Base-by-base conservation (phyloP, 1,140 invertebrate genomes). In the Drosophila punjabiensis region DNA sequence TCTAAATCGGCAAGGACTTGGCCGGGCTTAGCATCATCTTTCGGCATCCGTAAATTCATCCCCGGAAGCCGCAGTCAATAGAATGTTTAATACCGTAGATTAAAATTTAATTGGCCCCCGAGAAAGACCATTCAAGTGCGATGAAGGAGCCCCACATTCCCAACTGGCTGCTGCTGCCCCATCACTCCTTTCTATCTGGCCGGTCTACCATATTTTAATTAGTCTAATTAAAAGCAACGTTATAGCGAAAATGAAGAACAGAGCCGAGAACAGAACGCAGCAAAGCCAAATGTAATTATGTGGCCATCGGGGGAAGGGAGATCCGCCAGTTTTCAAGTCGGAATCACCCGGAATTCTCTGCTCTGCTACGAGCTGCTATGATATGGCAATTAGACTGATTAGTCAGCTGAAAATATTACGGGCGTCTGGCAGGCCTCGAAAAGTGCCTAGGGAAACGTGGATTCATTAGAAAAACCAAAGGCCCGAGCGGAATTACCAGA, bases 141-240 rank as follows among this genome's bases (percentile, higher is more conserved):
- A 39, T 55, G 65, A 48, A 52, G 52, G 43, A 24, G 24, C 24
- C 63, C 55, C 20, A 60, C 43, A 58, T 58, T 60, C 20, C 63
- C 53, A 37, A 16, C 41, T 39, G 28, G 30, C 59, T 11, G 28
- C 59, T 11, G 28, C 60, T 14, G 20, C 6, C 13, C 45, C 30
- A 32, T 32, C 50, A 45, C 37, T 56, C n/a, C 58, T 53, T 58
- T 45, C 48, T 47, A 28, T 55, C 63, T 45, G 20, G 45, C 37
- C 53, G 59, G 37, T 73, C 60, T 79, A 53, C 67, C 59, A 79
- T 79, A 79, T 73, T 79, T 79, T 80, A 80, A 80, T 80, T 81
- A 81, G 77, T 53, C 69, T 80, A 81, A 81, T 80, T 80, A 80
- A 81, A 81, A 63, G 62, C 69, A 32, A 75, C 69, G 58, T 75